Evolutionary conservation across 2,113 vertebrate species (phyloP).

Genomic region (Microtus oregoni): DNA sequence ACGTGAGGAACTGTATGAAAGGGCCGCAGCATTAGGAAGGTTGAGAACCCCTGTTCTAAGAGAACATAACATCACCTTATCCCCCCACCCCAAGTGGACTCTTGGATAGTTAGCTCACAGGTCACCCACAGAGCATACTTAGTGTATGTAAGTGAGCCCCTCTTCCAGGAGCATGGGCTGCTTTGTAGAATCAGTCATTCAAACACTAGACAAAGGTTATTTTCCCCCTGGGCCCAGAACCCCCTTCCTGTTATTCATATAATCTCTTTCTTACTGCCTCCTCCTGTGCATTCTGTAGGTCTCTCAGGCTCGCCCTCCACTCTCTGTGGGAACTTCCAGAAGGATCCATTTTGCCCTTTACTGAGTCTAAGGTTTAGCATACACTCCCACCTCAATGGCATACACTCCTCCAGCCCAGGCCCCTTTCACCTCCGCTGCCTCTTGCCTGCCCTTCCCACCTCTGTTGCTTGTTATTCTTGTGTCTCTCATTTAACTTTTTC

Average conservation of each 20-base stretch:
- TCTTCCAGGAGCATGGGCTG: background rate
- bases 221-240: rapidly evolving
- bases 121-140: background rate
- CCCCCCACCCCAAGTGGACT: background rate
- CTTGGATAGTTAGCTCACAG: background rate
- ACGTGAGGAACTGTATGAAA: background rate
- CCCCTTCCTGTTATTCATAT: too few species aligned
- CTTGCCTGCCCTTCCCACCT: rapidly evolving
- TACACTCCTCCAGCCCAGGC: rapidly evolving
- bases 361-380: too few species aligned
- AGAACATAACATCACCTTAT: background rate
- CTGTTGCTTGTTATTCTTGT: background rate
- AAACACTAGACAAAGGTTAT: too few species aligned
- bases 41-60: background rate
- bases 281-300: background rate
- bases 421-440: too few species aligned
- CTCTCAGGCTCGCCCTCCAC: background rate
- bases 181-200: background rate
- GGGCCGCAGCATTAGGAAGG: background rate
- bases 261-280: background rate
- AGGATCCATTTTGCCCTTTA: too few species aligned
- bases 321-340: background rate
- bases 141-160: rapidly evolving
- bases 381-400: background rate
- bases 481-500: background rate